These are phyloP conservation scores for Ichneumon xanthorius DNA, from an alignment of 2,888 invertebrate species.

Conservation along the genomic window DNA sequence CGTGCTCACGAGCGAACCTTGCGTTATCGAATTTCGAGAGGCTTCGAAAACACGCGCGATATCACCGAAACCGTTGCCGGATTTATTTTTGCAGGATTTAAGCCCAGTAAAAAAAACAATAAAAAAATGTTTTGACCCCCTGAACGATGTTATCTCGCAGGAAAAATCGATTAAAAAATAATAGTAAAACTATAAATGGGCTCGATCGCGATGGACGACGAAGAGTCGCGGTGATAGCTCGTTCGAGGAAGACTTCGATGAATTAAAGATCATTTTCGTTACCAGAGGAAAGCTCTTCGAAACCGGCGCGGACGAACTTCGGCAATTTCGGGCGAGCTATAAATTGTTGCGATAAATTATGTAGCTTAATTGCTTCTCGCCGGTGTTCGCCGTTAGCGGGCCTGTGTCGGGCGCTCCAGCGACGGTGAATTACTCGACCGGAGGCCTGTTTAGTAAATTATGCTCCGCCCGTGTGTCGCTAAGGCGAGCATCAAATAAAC, in stretches of 20 bases:
- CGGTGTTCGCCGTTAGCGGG: constrained; percentile 30
- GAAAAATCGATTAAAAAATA: constrained; percentile 2
- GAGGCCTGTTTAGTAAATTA: constrained; percentile 32
- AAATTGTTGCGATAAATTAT: constrained; percentile 53
- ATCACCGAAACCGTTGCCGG: constrained; percentile 11
- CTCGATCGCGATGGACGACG: too few species aligned
- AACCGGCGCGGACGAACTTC: constrained; percentile 1
- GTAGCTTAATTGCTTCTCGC: constrained; percentile 49
- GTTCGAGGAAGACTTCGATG: neutral
- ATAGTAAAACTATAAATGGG: too few species aligned
- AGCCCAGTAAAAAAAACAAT: constrained; percentile 25
- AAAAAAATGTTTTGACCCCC: constrained; percentile 27
- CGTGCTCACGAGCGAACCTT: constrained; percentile 41
- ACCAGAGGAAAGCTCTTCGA: neutral
- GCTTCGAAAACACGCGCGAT: constrained; percentile 61
- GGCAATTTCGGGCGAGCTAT: constrained; percentile 39
- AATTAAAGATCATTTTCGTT: neutral
- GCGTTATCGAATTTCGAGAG: constrained; percentile 12
- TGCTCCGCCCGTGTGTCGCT: neutral
- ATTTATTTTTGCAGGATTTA: constrained; percentile 8
- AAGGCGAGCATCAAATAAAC: neutral
- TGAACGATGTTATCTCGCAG: constrained; percentile 6
- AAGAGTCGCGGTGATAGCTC: neutral
- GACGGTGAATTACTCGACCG: constrained; percentile 39
- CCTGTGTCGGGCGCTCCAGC: constrained; percentile 14